These are phyloP conservation scores for Vanessa atalanta DNA, from an alignment of 1,140 invertebrate genomes.

Conservation along the genomic window DNA sequence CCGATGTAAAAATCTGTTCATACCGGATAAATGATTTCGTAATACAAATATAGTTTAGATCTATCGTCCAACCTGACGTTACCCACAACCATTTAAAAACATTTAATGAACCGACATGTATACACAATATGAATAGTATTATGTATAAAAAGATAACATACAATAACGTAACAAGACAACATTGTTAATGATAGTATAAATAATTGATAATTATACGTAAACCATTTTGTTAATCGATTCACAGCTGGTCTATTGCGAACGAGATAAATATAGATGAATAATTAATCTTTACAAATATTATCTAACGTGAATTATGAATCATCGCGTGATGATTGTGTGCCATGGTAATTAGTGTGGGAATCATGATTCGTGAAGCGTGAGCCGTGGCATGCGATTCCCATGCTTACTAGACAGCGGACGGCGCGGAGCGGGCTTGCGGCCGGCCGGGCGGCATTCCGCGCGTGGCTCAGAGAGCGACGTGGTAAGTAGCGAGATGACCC, in stretches of 20 bases:
- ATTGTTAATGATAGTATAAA: too few relatives aligned
- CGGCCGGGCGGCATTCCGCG: constrained; percentile 37
- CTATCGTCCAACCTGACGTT: too few relatives aligned
- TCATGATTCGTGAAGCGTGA: constrained; percentile 11
- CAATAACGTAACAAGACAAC: too few relatives aligned
- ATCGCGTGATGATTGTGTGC: not conserved
- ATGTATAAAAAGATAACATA: too few relatives aligned
- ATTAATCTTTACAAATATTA: not conserved
- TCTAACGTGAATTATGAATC: not conserved
- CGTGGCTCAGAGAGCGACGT: constrained; percentile 23
- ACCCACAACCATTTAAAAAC: too few relatives aligned
- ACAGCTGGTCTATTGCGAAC: not conserved
- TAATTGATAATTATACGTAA: too few relatives aligned
- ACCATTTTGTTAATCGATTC: too few relatives aligned
- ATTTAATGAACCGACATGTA: too few relatives aligned
- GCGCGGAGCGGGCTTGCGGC: constrained; percentile 18
- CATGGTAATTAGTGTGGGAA: constrained; percentile 22
- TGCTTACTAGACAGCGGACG: constrained; percentile 26
- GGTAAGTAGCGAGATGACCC: constrained; percentile 30
- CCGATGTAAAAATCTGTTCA: too few relatives aligned
- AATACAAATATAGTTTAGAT: too few relatives aligned
- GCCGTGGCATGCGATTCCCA: constrained; percentile 31
- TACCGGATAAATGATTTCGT: too few relatives aligned
- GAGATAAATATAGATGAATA: not conserved
- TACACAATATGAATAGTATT: too few relatives aligned